These are phyloP conservation scores for Mustelus asterias DNA, from an alignment of 2,113 vertebrate genomes.

Conservation along the genomic window DNA sequence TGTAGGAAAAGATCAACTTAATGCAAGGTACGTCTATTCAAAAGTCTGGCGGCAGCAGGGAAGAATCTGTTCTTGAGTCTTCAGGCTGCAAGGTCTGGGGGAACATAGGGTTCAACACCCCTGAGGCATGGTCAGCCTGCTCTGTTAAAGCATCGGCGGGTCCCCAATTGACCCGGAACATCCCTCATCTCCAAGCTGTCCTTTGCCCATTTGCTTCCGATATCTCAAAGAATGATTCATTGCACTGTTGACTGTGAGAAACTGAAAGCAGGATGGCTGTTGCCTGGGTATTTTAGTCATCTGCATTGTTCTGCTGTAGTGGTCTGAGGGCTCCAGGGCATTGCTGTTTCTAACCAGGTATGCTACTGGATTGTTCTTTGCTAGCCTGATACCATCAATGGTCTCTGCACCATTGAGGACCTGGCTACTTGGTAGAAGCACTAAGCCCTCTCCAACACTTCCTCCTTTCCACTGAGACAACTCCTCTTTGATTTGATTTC, in stretches of 20 bases:
- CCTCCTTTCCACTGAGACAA: background rate
- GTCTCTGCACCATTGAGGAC: background rate
- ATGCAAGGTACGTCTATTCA: too few relatives aligned
- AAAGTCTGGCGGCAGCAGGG: too few relatives aligned
- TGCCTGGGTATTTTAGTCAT: background rate
- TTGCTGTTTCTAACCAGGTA: background rate
- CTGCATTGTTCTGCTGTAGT: background rate
- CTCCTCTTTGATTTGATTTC: too few relatives aligned
- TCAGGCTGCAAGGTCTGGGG: too few relatives aligned
- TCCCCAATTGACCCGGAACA: background rate
- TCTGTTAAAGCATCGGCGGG: background rate
- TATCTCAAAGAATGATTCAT: background rate
- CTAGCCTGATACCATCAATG: background rate
- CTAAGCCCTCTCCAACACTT: background rate
- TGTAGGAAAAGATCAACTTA: too few relatives aligned
- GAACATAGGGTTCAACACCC: too few relatives aligned
- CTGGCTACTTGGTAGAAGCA: background rate
- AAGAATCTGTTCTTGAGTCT: too few relatives aligned
- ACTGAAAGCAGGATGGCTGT: background rate
- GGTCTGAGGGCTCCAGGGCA: background rate
- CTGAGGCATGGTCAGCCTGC: too few relatives aligned
- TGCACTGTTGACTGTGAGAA: background rate
- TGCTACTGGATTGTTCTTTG: background rate
- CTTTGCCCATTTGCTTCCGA: background rate
- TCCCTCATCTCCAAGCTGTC: background rate